Evolutionary conservation across 2,797 vertebrate genomes (phyloP), one percentile per base, ranked within the genome.

Genomic region (Pseudopleuronectes americanus): DNA sequence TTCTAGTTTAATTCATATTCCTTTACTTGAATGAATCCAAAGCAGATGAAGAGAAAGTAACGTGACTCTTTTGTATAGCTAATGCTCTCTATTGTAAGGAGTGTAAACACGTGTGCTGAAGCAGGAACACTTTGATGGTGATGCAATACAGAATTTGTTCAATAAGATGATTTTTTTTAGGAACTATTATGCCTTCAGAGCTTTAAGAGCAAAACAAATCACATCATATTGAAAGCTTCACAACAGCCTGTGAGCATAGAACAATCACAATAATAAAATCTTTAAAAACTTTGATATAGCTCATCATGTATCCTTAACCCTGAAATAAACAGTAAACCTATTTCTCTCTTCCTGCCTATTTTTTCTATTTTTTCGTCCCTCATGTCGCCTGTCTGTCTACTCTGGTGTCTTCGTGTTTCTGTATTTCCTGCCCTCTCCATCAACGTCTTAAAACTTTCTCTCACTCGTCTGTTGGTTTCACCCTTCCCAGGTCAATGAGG

Each of bases 401-500:
- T 41, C 38, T 16, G 12, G 36, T 38, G 36, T 38, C 36, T 10
- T 38, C 1, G 13, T 16, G 38, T 16, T 41, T 3, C 6, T 28
- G 1, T 3, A 2, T 26, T 38, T 21, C 1, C 9, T 24, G 2
- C 24, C 1, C 8, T 45, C 6, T 1, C 24, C 31, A 5, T 53
- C 31, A 22, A 16, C 26, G 23, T 66, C 10, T 19, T 54, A 33
- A 16, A 12, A 28, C 0, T 48, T 13, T 16, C 22, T 41, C 9
- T 57, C 16, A 33, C 6, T 33, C 9, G n/a, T 48, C 8, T 51
- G 16, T 64, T 48, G 64, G 12, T 36, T 47, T 54, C 2, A 16
- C 8, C 48, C 24, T 1, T 48, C 10, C 70, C 68, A 93, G 90
- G 80, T 89, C 74, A 71, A 53, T 79, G 62, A 97, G 84, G 82